Conservation (phyloP, 2,797 vertebrate genomes). For the Hoplostethus atlanticus region DNA sequence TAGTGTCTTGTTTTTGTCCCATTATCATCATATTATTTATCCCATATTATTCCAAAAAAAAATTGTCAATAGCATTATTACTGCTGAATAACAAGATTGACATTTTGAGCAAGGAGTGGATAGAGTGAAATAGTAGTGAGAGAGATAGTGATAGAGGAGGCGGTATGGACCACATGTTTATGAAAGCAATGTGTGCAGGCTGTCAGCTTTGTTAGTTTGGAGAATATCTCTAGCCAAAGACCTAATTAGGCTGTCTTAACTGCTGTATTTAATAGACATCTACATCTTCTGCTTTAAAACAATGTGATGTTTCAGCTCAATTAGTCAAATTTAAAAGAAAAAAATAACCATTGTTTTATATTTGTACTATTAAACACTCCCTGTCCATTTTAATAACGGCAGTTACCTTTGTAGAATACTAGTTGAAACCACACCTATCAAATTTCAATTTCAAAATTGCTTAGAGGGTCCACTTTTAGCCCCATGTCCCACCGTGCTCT, state of each 20-base stretch:
- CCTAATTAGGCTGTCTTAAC: not conserved
- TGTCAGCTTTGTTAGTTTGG: not conserved
- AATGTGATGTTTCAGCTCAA: not conserved
- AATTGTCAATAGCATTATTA: not conserved
- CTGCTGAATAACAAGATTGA: not conserved
- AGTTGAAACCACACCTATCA: slow-evolving; percentile 43
- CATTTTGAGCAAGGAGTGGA: not conserved
- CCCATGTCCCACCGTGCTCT: slow-evolving; percentile 37
- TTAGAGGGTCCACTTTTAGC: slow-evolving; percentile 28
- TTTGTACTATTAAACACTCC: slow-evolving; percentile 18
- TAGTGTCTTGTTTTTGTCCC: not conserved
- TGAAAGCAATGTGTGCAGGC: not conserved
- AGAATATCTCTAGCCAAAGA: not conserved
- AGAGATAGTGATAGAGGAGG: not conserved
- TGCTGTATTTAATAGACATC: not conserved
- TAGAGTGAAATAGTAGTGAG: not conserved
- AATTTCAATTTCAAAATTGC: slow-evolving; percentile 49
- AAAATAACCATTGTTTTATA: slow-evolving; percentile 7
- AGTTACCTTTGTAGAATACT: slow-evolving; percentile 3
- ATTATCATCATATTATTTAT: not conserved
- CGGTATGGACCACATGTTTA: not conserved
- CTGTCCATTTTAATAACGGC: slow-evolving; percentile 27
- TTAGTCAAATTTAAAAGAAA: not conserved
- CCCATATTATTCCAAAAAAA: not conserved
- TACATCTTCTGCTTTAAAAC: not conserved